phyloP scores from a whole-genome alignment of 2,113 vertebrate genomes.

The Leptobrachium leishanense region DNA sequence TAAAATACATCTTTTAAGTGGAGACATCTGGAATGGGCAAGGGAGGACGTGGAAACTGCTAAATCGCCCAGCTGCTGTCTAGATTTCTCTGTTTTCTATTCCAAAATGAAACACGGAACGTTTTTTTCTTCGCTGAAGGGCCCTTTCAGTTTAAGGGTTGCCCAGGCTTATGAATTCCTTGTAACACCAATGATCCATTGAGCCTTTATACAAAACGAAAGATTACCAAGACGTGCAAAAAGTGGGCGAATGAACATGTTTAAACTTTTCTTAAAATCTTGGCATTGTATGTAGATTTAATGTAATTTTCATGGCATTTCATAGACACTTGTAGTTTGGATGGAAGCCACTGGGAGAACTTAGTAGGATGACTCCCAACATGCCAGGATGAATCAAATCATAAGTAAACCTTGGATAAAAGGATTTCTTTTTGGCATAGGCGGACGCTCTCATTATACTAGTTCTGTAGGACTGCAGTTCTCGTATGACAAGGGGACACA shows the following conservation, averaged over 20 bases:
- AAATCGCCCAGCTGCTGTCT: slow-evolving; percentile 43
- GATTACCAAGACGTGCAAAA: slow-evolving; percentile 46
- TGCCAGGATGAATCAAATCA: slow-evolving; percentile 39
- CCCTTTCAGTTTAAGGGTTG: slow-evolving; percentile 32
- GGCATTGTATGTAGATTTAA: slow-evolving; percentile 45
- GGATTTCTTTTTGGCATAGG: slow-evolving; percentile 43
- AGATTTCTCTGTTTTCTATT: slow-evolving; percentile 33
- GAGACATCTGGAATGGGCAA: slow-evolving; percentile 38
- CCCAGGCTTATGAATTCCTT: slow-evolving; percentile 38
- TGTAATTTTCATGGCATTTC: slow-evolving; percentile 45
- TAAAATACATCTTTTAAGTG: slow-evolving; percentile 44
- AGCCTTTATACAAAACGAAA: slow-evolving; percentile 41
- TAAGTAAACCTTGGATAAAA: slow-evolving; percentile 46
- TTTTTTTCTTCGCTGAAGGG: slow-evolving; percentile 29
- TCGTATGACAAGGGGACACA: slow-evolving; percentile 31
- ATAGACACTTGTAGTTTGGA: slow-evolving; percentile 42
- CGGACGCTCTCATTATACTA: slow-evolving; percentile 24
- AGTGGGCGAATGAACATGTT: slow-evolving; percentile 43
- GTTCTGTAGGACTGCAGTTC: slow-evolving; percentile 31
- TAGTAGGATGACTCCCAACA: slow-evolving; percentile 30
- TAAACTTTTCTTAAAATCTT: slow-evolving; percentile 26
- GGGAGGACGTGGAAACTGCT: slow-evolving; percentile 26
- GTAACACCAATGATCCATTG: slow-evolving; percentile 23
- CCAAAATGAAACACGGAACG: slow-evolving; percentile 30
- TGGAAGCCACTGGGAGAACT: slow-evolving; percentile 29